phyloP scores from a whole-genome alignment of 1,140 invertebrate species.

The Reticulitermes speratus region DNA sequence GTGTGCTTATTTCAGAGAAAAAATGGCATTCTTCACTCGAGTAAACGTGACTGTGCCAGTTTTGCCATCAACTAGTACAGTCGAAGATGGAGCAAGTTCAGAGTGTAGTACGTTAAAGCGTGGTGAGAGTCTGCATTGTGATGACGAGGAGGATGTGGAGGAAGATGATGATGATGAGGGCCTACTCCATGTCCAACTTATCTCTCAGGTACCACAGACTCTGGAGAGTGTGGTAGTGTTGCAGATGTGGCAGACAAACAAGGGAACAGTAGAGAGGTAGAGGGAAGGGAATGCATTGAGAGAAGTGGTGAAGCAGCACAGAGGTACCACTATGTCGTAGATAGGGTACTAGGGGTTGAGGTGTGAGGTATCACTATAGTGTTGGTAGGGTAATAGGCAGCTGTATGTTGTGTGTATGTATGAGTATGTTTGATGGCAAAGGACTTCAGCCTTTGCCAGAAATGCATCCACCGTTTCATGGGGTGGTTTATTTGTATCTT shows the following conservation, averaged over 20 bases:
- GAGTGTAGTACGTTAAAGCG: constrained; percentile 38
- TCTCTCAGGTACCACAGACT: constrained; percentile 31
- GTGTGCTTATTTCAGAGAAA: constrained; percentile 67
- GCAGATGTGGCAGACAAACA: constrained; percentile 28
- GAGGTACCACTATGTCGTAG: constrained; percentile 67
- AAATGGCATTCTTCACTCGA: constrained; percentile 92
- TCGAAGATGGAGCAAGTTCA: constrained; percentile 52
- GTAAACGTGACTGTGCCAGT: constrained; percentile 75
- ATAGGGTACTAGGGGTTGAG: constrained; percentile 66
- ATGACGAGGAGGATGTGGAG: constrained; percentile 34
- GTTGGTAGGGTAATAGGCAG: background rate
- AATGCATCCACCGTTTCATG: background rate
- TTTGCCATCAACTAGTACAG: constrained; percentile 54
- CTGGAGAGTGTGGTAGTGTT: background rate
- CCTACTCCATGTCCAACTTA: constrained; percentile 31
- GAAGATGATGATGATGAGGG: constrained; percentile 32
- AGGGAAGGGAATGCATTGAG: constrained; percentile 30
- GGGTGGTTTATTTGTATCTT: background rate
- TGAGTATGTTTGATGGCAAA: constrained; percentile 5
- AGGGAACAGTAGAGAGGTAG: constrained; percentile 21
- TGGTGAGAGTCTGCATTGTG: constrained; percentile 28
- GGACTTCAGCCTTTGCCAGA: background rate
- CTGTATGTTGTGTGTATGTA: background rate
- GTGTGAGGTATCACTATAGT: constrained; percentile 46
- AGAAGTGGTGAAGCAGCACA: constrained; percentile 50